Evolutionary conservation across 2,888 invertebrate genomes (phyloP).

Genomic region (Thecophora atra): DNA sequence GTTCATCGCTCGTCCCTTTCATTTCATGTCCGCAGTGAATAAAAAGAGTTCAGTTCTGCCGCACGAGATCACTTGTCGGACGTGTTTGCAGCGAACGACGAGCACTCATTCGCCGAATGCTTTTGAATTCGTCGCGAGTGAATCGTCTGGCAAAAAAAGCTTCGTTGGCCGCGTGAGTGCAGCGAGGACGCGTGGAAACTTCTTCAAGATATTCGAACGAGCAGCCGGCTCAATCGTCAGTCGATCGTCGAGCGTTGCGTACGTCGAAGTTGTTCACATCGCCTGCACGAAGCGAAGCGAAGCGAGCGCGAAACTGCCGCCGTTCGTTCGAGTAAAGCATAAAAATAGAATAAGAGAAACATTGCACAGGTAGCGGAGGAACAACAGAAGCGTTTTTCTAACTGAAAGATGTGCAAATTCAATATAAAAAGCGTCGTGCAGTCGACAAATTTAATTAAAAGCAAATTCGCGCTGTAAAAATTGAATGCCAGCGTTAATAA

Average conservation of each 20-base stretch:
- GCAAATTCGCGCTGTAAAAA: not conserved
- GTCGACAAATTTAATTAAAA: conserved; percentile 12
- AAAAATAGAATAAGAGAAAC: not conserved
- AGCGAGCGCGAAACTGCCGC: conserved; percentile 10
- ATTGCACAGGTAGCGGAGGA: not conserved
- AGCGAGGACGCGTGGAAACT: conserved; percentile 11
- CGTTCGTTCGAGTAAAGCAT: not conserved
- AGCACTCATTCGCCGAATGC: not conserved
- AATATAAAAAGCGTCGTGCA: not conserved
- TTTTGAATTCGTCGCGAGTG: not conserved
- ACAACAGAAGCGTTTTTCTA: not conserved
- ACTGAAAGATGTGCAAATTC: not conserved
- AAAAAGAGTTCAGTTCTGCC: conserved; percentile 29
- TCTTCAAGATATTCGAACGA: conserved; percentile 1
- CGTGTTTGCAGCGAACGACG: conserved; percentile 13
- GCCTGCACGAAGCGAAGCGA: not conserved
- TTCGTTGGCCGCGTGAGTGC: not conserved
- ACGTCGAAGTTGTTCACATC: conserved; percentile 35
- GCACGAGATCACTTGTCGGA: conserved; percentile 22
- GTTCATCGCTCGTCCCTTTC: not conserved
- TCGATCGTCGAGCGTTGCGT: conserved; percentile 50
- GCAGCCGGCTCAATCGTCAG: conserved; percentile 34
- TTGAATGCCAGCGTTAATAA: not conserved
- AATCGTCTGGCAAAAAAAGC: not conserved
- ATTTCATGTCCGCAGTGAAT: not conserved